These are phyloP conservation scores for Nixonia krombeini DNA, from an alignment of 1,140 invertebrate genomes.

Conservation along the genomic window DNA sequence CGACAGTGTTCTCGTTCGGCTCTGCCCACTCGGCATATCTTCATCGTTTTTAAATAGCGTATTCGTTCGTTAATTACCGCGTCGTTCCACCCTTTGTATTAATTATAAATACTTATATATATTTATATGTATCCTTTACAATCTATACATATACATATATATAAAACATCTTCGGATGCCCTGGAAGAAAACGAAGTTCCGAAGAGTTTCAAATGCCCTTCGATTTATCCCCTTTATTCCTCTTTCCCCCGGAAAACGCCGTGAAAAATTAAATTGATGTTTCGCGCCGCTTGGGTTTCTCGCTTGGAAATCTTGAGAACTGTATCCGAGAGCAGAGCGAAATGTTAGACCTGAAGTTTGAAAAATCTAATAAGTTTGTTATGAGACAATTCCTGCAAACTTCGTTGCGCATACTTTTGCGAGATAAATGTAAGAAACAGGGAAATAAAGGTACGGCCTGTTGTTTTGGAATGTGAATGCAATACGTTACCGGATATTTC, in stretches of 20 bases:
- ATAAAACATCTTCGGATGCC: conserved; percentile 29
- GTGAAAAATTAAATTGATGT: conserved; percentile 40
- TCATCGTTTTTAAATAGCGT: no score
- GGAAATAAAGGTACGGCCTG: conserved; percentile 39
- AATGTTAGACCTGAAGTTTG: conserved; percentile 39
- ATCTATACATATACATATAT: conserved; percentile 43
- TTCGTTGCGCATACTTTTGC: conserved; percentile 38
- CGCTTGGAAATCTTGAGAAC: conserved; percentile 32
- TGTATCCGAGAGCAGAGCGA: conserved; percentile 29
- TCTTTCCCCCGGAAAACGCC: not conserved
- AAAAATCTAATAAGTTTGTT: conserved; percentile 48
- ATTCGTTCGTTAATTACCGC: conserved; percentile 46
- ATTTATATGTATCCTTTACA: conserved; percentile 41
- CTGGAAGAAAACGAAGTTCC: conserved; percentile 43
- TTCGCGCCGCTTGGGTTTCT: conserved; percentile 33
- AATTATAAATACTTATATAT: conserved; percentile 33
- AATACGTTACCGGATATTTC: conserved; percentile 34
- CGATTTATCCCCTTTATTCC: not conserved
- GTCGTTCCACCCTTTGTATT: conserved; percentile 25
- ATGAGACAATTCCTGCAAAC: conserved; percentile 38
- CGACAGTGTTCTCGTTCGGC: conserved; percentile 39
- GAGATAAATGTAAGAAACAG: conserved; percentile 39
- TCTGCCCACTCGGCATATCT: conserved; percentile 36
- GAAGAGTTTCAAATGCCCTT: conserved; percentile 12
- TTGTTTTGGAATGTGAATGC: conserved; percentile 29